Conservation (phyloP, 2,113 vertebrate genomes). For the Corythornis madagascariensis region DNA sequence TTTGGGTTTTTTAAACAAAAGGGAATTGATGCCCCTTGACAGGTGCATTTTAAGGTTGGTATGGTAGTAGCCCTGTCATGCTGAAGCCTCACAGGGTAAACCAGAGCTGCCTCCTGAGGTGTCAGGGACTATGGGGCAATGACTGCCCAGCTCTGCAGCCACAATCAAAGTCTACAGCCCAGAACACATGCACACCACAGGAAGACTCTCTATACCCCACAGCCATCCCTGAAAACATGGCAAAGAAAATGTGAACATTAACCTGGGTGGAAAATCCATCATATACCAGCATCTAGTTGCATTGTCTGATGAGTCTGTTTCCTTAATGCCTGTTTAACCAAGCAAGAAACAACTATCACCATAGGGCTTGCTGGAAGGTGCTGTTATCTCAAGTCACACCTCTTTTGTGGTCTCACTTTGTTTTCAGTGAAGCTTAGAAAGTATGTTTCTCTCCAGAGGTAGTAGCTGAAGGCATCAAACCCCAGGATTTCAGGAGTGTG, state of each 20-base stretch:
- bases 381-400: background rate
- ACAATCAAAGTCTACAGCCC: background rate
- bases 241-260: background rate
- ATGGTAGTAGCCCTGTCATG: background rate
- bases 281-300: background rate
- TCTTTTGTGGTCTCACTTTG: background rate
- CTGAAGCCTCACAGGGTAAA: background rate
- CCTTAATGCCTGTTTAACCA: background rate
- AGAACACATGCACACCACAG: fast-evolving
- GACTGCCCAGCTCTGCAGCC: background rate
- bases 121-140: fast-evolving
- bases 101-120: background rate
- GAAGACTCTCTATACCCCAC: background rate
- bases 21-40: too few species aligned
- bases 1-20: too few species aligned
- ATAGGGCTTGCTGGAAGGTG: background rate
- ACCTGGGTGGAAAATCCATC: background rate
- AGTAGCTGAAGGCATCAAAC: background rate
- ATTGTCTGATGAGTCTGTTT: background rate
- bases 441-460: background rate
- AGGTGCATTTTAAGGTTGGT: background rate
- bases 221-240: background rate
- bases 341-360: background rate
- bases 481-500: background rate
- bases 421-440: background rate